A percentile compares a stretch with the other conserved stretches of the same genome.
These are phyloP conservation scores for Pachyramphus minor DNA, from an alignment of 2,113 vertebrate genomes.

Conservation along the genomic window DNA sequence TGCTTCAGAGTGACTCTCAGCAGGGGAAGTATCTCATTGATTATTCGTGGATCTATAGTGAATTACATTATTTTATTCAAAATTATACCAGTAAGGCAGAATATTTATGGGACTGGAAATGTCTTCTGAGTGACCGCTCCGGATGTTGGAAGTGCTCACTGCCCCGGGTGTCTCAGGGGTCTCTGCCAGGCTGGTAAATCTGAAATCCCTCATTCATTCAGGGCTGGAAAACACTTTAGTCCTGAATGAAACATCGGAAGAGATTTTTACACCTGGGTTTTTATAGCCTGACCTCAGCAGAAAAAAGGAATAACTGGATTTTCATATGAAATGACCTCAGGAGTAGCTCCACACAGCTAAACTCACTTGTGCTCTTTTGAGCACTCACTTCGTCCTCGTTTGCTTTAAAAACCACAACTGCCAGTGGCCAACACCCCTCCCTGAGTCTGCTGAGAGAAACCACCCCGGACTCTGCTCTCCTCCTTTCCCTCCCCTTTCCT, in stretches of 20 bases:
- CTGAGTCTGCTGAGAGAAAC: not conserved
- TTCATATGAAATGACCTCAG: not conserved
- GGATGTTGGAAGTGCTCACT: constrained; percentile 9
- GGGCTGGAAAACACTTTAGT: constrained; percentile 3
- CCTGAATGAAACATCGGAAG: not conserved
- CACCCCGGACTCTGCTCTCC: not conserved
- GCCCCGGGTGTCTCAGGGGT: not conserved
- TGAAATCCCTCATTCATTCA: constrained; percentile 12
- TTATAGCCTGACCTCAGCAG: not conserved
- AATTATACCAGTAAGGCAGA: not conserved
- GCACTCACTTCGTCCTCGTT: not conserved
- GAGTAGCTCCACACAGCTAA: not conserved
- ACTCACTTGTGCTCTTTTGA: not conserved
- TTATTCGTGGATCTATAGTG: constrained; percentile 6
- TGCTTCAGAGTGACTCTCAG: not conserved
- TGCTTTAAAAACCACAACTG: not conserved
- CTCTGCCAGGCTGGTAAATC: constrained; percentile 32
- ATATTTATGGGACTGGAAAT: constrained; percentile 22
- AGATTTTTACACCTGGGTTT: constrained; percentile 25
- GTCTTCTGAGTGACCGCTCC: constrained; percentile 3
- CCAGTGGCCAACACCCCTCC: not conserved
- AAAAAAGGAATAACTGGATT: not conserved
- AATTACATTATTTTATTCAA: constrained; percentile 20
- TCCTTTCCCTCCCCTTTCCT: not conserved
- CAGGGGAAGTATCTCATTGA: constrained; percentile 26